Evolutionary conservation across 2,113 vertebrate genomes (phyloP).

Genomic region (Panthera tigris): DNA sequence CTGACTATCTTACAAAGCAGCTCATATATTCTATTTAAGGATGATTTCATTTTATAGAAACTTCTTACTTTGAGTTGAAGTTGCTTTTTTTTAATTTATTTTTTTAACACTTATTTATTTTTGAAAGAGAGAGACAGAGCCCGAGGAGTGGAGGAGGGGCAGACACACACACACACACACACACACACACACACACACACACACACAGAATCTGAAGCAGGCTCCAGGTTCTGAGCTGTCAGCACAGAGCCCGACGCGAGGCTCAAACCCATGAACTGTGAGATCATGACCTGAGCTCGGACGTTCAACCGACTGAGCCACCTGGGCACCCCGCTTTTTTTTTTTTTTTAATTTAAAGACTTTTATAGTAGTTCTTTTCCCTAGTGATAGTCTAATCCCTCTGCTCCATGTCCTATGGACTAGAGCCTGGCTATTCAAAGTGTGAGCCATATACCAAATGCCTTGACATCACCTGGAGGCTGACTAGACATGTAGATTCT

Average conservation of each 20-base stretch:
- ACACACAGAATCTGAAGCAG: no score
- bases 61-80: slow-evolving; percentile 8
- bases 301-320: no score
- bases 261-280: no score
- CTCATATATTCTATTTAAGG: not conserved
- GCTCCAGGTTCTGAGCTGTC: no score
- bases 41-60: not conserved
- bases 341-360: not conserved
- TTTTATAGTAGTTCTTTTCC: not conserved
- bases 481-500: not conserved
- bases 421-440: not conserved
- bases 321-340: no score
- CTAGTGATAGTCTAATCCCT: not conserved
- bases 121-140: no score
- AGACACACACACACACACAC: no score
- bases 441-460: not conserved
- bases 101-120: no score
- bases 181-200: no score
- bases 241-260: no score
- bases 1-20: not conserved
- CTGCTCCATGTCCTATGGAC: not conserved
- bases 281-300: no score
- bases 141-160: no score
- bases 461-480: not conserved
- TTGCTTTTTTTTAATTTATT: not conserved